Conservation (phyloP, 1,140 invertebrate species). For the Drosophila kurseongensis region DNA sequence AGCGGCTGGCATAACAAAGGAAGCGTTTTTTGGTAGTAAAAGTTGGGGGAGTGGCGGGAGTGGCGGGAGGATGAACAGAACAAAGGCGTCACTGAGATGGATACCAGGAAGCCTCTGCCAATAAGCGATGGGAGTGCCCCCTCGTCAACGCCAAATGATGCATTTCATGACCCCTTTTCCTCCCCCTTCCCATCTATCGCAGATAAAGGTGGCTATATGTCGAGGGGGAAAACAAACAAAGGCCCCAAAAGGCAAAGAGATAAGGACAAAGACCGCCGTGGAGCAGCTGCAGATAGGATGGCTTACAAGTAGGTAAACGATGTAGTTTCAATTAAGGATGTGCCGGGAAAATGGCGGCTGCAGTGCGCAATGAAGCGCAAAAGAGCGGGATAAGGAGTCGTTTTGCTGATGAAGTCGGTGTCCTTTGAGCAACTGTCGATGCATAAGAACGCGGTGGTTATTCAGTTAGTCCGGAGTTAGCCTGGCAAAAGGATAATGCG, state of each 20-base stretch:
- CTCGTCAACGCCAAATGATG: conserved; percentile 39
- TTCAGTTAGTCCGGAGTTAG: conserved; percentile 9
- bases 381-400: neutral
- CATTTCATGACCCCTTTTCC: conserved; percentile 2
- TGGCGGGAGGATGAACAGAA: conserved; percentile 30
- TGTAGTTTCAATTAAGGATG: conserved; percentile 72
- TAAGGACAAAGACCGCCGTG: conserved; percentile 44
- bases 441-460: neutral
- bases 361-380: conserved; percentile 18
- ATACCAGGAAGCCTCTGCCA: conserved; percentile 41
- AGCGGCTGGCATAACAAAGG: conserved; percentile 80
- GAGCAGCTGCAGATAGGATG: conserved; percentile 49
- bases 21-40: conserved; percentile 50
- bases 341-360: conserved; percentile 28
- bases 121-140: conserved; percentile 33
- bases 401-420: conserved; percentile 25
- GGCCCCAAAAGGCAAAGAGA: conserved; percentile 50
- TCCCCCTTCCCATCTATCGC: neutral
- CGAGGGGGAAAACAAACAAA: conserved; percentile 71
- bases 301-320: conserved; percentile 71
- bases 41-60: conserved; percentile 13
- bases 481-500: conserved; percentile 8
- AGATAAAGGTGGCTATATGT: conserved; percentile 35
- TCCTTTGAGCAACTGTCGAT: conserved; percentile 2
- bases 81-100: conserved; percentile 47